phyloP scores from a whole-genome alignment of 92 coral and sea anemone species.

The Porites rus region DNA sequence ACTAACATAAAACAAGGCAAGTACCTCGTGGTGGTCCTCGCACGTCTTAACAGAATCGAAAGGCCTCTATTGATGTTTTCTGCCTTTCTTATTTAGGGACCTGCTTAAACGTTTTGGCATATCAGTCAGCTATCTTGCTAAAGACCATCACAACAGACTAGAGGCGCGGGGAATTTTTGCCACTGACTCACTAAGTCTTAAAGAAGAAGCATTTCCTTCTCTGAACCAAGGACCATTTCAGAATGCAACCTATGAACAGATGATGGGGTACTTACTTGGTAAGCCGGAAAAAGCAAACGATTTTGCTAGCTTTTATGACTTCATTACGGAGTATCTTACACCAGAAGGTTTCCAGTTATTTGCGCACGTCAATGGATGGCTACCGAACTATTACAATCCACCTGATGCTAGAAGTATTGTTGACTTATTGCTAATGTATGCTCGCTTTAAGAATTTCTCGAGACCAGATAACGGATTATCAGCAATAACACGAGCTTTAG shows the following conservation, averaged over 20 bases:
- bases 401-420: not conserved
- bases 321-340: conserved; percentile 7
- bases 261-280: not conserved
- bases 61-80: not conserved
- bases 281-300: not conserved
- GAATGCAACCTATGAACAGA: conserved; percentile 1
- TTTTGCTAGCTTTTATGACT: conserved; percentile 9
- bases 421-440: not conserved
- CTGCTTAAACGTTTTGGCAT: conserved; percentile 21
- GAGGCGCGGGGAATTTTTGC: conserved; percentile 33
- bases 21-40: no score
- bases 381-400: not conserved
- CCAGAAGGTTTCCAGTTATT: conserved; percentile 21
- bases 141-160: conserved; percentile 9
- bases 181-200: not conserved
- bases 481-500: not conserved
- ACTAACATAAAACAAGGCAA: no score
- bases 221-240: conserved; percentile 7
- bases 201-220: conserved; percentile 4
- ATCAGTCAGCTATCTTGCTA: conserved; percentile 9
- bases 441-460: not conserved
- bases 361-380: not conserved
- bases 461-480: conserved; percentile 13
- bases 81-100: conserved; percentile 1
- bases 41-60: no score